Percentiles rank a stretch among this genome's conserved stretches.
Evolutionary conservation across 2,888 invertebrate genomes (phyloP).

Genomic region (Cephalotes varians): DNA sequence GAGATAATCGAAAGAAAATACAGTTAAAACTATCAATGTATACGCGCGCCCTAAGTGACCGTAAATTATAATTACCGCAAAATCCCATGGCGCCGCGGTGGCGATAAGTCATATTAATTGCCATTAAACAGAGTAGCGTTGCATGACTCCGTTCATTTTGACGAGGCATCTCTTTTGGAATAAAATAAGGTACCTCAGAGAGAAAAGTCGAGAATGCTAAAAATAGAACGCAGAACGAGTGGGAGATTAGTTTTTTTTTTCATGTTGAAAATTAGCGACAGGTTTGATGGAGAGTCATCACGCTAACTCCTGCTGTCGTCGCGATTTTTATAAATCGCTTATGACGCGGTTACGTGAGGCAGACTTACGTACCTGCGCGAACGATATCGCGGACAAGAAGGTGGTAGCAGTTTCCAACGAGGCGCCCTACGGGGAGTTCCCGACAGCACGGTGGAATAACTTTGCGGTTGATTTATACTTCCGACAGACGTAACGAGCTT

Average conservation of each 20-base stretch:
- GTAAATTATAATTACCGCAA: slow-evolving; percentile 43
- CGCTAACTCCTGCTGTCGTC: background rate
- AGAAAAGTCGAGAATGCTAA: background rate
- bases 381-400: slow-evolving; percentile 58
- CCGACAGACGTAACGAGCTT: slow-evolving; percentile 83
- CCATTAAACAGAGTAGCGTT: slow-evolving; percentile 11
- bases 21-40: slow-evolving; percentile 44
- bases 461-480: slow-evolving; percentile 83
- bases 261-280: background rate
- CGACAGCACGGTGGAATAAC: slow-evolving; percentile 68
- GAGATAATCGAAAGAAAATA: slow-evolving; percentile 43
- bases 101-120: slow-evolving; percentile 32
- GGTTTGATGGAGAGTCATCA: background rate
- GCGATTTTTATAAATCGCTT: slow-evolving; percentile 43
- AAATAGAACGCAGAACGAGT: background rate
- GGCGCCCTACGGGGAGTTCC: slow-evolving; percentile 69
- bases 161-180: background rate
- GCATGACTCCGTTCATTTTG: slow-evolving; percentile 35
- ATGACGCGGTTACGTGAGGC: slow-evolving; percentile 6
- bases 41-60: slow-evolving; percentile 2
- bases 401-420: slow-evolving; percentile 68
- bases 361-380: slow-evolving; percentile 28
- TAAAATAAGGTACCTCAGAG: background rate
- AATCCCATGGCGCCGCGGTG: slow-evolving; percentile 2
- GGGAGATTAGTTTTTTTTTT: background rate